These are phyloP conservation scores for Acleris literana DNA, from an alignment of 2,888 invertebrate species.

Conservation along the genomic window DNA sequence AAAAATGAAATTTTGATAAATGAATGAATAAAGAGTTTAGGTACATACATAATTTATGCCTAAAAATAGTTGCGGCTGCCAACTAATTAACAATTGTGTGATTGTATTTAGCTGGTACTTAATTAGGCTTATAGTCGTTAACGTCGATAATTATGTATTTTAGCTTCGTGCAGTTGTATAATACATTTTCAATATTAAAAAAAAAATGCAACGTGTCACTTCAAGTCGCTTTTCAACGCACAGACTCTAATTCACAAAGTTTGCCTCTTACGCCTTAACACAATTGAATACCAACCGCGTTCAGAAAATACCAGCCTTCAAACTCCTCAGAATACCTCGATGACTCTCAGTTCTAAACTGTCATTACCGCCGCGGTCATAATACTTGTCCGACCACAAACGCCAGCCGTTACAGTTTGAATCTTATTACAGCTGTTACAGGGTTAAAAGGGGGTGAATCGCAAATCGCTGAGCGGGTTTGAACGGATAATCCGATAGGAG, in stretches of 20 bases:
- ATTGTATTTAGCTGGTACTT: too few species aligned
- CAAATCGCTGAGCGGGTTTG: slow-evolving; percentile 30
- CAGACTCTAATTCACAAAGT: neutral
- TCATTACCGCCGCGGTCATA: slow-evolving; percentile 33
- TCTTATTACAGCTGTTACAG: neutral
- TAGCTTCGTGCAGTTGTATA: too few species aligned
- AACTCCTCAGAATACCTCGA: slow-evolving; percentile 18
- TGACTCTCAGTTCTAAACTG: slow-evolving; percentile 33
- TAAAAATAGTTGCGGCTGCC: too few species aligned
- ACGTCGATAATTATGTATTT: too few species aligned
- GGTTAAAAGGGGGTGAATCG: neutral
- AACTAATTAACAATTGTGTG: too few species aligned
- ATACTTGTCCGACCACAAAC: slow-evolving; percentile 11
- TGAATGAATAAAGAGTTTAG: too few species aligned
- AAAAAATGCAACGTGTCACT: too few species aligned
- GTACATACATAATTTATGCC: too few species aligned
- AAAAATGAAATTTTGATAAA: too few species aligned
- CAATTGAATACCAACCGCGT: slow-evolving; percentile 1
- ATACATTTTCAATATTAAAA: too few species aligned
- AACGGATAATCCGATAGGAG: slow-evolving; percentile 34
- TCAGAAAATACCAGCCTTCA: slow-evolving; percentile 1
- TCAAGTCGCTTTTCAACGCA: too few species aligned
- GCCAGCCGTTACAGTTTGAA: slow-evolving; percentile 1
- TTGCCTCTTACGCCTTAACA: neutral
- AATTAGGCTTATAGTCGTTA: too few species aligned